Conservation (phyloP, 1,140 invertebrate species). For the Drosophila arizonae region DNA sequence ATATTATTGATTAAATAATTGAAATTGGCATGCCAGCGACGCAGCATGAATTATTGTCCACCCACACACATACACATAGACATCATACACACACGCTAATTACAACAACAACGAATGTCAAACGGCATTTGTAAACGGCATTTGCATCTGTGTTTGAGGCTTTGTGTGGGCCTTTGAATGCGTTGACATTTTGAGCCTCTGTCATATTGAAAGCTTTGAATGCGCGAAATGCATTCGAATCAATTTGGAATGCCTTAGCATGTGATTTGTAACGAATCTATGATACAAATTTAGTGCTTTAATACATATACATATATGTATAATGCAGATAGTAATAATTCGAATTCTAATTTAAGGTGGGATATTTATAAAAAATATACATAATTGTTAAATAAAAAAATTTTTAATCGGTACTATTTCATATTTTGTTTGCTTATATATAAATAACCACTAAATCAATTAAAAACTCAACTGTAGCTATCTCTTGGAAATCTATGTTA, state of each 20-base stretch:
- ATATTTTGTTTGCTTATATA: no score
- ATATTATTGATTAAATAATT: conserved; percentile 83
- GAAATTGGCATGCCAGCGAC: conserved; percentile 71
- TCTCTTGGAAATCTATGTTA: no score
- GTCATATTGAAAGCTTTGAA: conserved; percentile 30
- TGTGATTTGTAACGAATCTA: background rate
- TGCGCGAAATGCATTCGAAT: conserved; percentile 28
- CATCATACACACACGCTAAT: background rate
- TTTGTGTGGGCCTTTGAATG: conserved; percentile 30
- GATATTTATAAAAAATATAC: no score
- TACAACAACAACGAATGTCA: conserved; percentile 29
- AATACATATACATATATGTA: no score
- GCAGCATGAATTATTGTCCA: conserved; percentile 46
- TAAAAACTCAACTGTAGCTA: no score
- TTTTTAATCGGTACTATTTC: no score
- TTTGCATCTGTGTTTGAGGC: conserved; percentile 8
- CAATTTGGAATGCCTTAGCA: conserved; percentile 24
- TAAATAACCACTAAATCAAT: no score
- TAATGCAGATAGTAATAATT: no score
- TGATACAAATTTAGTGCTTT: no score
- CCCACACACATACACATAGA: background rate
- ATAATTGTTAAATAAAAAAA: no score
- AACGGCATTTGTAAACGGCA: conserved; percentile 44
- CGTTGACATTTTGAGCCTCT: conserved; percentile 54
- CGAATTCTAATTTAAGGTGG: no score